These are phyloP conservation scores for Lottia scabra DNA, from an alignment of 2,888 invertebrate genomes.

Conservation along the genomic window DNA sequence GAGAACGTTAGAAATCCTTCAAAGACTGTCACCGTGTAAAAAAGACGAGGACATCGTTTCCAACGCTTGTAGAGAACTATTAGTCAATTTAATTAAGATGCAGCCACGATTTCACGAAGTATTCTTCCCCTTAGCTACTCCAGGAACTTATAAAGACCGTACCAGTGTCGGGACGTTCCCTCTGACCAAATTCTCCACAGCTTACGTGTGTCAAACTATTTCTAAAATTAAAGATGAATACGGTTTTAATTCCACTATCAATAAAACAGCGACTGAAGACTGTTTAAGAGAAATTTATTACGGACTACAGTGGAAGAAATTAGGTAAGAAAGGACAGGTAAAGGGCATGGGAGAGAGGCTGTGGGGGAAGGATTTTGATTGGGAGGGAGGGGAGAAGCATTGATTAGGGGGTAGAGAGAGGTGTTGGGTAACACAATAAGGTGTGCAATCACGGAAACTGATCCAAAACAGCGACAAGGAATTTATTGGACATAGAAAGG, in stretches of 20 bases:
- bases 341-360: too few relatives aligned
- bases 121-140: slow-evolving; percentile 57
- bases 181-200: slow-evolving; percentile 51
- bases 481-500: too few relatives aligned
- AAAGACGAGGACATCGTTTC: slow-evolving; percentile 54
- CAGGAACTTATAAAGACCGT: slow-evolving; percentile 35
- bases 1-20: slow-evolving; percentile 51
- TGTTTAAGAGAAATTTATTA: slow-evolving; percentile 52
- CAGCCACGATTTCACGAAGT: slow-evolving; percentile 50
- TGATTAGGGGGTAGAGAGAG: too few relatives aligned
- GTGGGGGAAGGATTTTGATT: too few relatives aligned
- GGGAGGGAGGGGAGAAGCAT: too few relatives aligned
- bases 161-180: slow-evolving; percentile 51
- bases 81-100: slow-evolving; percentile 54
- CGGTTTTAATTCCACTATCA: slow-evolving; percentile 54
- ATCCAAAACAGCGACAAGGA: too few relatives aligned
- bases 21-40: slow-evolving; percentile 53
- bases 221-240: slow-evolving; percentile 52
- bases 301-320: slow-evolving; percentile 64
- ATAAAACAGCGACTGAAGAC: slow-evolving; percentile 46
- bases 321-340: slow-evolving; percentile 54
- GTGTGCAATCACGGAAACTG: too few relatives aligned
- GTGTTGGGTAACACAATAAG: too few relatives aligned
- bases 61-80: slow-evolving; percentile 53
- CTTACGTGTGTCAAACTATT: slow-evolving; percentile 56